These are phyloP conservation scores for Uropetala carovei DNA, from an alignment of 2,888 invertebrate species.

Conservation along the genomic window DNA sequence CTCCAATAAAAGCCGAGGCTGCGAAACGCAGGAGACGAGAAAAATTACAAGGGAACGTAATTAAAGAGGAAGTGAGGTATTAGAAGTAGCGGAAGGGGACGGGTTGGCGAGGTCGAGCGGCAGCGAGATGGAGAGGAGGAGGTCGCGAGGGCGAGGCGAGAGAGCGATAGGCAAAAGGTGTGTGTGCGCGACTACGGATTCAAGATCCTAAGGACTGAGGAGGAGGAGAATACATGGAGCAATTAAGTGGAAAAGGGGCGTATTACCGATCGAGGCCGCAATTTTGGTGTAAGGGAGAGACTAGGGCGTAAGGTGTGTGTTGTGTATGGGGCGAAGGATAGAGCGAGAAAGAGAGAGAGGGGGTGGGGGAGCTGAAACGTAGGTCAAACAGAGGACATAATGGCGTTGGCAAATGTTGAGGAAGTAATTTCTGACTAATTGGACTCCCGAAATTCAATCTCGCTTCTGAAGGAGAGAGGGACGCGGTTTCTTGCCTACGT, in stretches of 20 bases:
- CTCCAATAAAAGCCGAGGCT: slow-evolving; percentile 11
- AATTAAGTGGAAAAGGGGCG: too few relatives aligned
- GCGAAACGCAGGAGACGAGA: background rate
- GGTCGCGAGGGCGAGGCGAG: background rate
- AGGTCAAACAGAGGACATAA: background rate
- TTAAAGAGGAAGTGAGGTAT: background rate
- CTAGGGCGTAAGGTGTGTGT: background rate
- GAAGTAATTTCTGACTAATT: slow-evolving; percentile 11
- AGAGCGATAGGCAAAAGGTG: background rate
- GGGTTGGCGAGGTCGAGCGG: background rate
- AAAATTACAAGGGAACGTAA: background rate
- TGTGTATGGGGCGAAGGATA: background rate
- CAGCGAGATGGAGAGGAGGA: background rate
- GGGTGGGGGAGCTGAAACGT: background rate
- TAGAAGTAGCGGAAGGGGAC: background rate
- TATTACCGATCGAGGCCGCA: too few relatives aligned
- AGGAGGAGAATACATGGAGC: background rate
- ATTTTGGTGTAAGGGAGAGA: background rate
- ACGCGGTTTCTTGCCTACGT: background rate
- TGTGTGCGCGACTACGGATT: too few relatives aligned
- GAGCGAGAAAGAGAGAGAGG: background rate
- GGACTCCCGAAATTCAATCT: slow-evolving; percentile 2
- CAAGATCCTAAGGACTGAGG: background rate
- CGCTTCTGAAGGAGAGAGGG: background rate
- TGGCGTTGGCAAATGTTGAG: background rate